Percentiles rank a stretch among this genome's conserved stretches.
Conservation (phyloP, 92 coral and sea anemone genomes). For the Palythoa caribaeorum region DNA sequence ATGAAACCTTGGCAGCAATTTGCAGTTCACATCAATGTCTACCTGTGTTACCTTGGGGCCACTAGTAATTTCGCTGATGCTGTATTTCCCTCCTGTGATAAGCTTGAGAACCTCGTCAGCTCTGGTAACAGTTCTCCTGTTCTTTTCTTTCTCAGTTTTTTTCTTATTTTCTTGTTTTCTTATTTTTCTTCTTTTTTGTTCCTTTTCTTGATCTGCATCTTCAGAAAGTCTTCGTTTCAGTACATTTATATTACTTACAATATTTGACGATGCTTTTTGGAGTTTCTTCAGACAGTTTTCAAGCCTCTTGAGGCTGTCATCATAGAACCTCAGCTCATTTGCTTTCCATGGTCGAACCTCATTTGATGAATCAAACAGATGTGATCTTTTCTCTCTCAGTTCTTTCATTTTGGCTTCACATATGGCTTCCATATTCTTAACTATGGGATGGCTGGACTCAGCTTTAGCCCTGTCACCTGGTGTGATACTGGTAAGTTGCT, state of each 20-base stretch:
- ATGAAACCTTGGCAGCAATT: background rate
- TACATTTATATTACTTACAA: constrained; percentile 17
- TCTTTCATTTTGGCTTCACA: background rate
- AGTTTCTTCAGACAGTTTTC: constrained; percentile 28
- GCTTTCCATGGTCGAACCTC: constrained; percentile 39
- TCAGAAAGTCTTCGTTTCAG: constrained; percentile 36
- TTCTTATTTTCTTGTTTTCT: background rate
- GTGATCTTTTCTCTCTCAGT: constrained; percentile 22
- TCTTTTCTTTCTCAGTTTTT: constrained; percentile 7
- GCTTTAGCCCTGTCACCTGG: constrained; percentile 44
- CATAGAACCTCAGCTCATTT: constrained; percentile 40
- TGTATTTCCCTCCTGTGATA: background rate
- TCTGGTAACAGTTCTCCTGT: background rate
- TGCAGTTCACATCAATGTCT: background rate
- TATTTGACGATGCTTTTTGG: constrained; percentile 26
- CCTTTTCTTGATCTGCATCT: background rate
- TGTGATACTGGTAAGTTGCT: background rate
- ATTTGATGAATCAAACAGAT: constrained; percentile 23
- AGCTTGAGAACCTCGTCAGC: background rate
- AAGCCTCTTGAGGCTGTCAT: constrained; percentile 10
- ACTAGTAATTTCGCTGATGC: background rate
- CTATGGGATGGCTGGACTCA: constrained; percentile 28
- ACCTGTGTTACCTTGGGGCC: background rate
- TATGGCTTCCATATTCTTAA: background rate
- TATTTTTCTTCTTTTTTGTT: constrained; percentile 14